Base-by-base conservation (phyloP, 2,113 vertebrate genomes). In the Strix uralensis region DNA sequence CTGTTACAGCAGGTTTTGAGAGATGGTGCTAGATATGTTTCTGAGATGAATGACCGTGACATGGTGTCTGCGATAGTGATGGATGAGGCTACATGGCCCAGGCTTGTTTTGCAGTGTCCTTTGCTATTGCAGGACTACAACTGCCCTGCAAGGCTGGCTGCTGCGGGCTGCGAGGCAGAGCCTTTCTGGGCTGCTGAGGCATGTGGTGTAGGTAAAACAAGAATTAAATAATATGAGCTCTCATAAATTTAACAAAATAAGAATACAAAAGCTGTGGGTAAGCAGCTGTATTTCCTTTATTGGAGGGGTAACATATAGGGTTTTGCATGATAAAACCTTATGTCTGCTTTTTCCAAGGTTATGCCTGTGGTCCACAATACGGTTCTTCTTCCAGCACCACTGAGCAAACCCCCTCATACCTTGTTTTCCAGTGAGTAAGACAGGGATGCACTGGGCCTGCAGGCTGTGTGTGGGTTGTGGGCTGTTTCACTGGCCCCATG, bases 281-380 rank as follows among this genome's bases (percentile, higher is more conserved):
- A 75, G 14, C 44, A 77, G 18, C 27, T 85, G 40, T 65, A 63
- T 61, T 81, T 90, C 40, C 13, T 46, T 36, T 36, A 36, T 36
- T 36, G 44, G 14, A 71, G 6, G 7, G 16, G 13, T 81, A 61
- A n/a, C 2, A 3, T 15, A 9, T 1, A 55, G 26, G 9, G 14
- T 11, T 82, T 87, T 79, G 20, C 22, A 20, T 32, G 34, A 81
- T 30, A 57, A 82, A 91, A 55, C 12, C 4, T 63, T 61, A 15
- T 17, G 8, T 5, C 2, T 67, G 54, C 15, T 74, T 90, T 65
- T 81, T 81, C 27, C 26, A 32, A 57, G 29, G 40, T 30, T 75
- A 30, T 40, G 18, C 3, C 30, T 66, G 6, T 3, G 3, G 14
- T 47, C 23, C 23, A 38, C 0, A 0, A 12, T 8, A 59, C 7